Conservation (phyloP, 2,113 vertebrate species). For the Ranitomeya variabilis region DNA sequence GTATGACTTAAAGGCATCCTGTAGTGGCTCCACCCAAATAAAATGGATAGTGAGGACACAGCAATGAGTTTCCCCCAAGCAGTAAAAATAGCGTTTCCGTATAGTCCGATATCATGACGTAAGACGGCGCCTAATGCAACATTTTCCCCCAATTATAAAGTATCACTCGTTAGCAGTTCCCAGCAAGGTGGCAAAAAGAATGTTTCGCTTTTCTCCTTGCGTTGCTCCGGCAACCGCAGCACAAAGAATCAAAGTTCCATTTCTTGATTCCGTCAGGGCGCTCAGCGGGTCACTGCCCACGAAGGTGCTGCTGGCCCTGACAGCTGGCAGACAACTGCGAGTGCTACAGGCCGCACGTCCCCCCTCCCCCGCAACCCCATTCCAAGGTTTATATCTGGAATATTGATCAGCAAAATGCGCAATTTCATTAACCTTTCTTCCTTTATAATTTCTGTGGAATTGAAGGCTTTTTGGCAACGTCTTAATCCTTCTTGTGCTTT, state of each 20-base stretch:
- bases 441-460: slow-evolving; percentile 10
- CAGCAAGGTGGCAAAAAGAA: slow-evolving; percentile 23
- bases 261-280: not conserved
- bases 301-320: not conserved
- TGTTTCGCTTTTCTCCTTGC: not conserved
- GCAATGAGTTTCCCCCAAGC: not conserved
- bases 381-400: slow-evolving; percentile 37
- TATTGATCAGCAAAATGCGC: slow-evolving; percentile 40
- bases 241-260: slow-evolving; percentile 21
- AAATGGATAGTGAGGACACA: not conserved
- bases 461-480: slow-evolving; percentile 36
- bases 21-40: no score
- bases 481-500: not conserved
- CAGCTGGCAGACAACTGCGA: not conserved
- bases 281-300: slow-evolving; percentile 18
- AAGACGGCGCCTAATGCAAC: not conserved
- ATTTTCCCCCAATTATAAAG: slow-evolving; percentile 46
- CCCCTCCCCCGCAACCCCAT: not conserved
- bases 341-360: not conserved
- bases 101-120: not conserved
- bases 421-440: slow-evolving; percentile 44
- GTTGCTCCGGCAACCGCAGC: slow-evolving; percentile 41
- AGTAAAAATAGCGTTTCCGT: not conserved
- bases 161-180: slow-evolving; percentile 29
- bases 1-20: no score